Evolutionary conservation across 2,888 invertebrate species (phyloP).

Genomic region (Trachelus stipa): DNA sequence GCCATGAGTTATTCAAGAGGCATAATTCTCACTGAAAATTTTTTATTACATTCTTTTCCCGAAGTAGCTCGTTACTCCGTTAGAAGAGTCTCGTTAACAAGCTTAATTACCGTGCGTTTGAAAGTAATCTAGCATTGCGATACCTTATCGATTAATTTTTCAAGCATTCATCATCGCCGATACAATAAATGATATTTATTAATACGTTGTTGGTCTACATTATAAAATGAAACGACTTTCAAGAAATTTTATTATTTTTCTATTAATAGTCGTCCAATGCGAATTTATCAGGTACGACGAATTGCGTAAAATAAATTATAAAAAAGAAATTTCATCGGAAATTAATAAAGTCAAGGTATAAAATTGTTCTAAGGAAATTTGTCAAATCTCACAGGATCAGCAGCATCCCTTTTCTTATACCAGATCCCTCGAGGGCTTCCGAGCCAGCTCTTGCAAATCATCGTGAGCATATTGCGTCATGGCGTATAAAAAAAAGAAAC

Average conservation of each 20-base stretch:
- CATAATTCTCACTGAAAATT: not conserved
- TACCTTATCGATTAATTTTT: not conserved
- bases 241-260: not conserved
- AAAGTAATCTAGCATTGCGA: not conserved
- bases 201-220: no score
- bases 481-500: not conserved
- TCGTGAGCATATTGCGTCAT: not conserved
- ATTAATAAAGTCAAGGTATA: no score
- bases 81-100: not conserved
- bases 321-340: not conserved
- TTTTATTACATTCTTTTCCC: not conserved
- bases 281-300: not conserved
- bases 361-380: not conserved
- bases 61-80: not conserved
- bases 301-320: accelerated
- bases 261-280: not conserved
- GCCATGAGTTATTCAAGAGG: not conserved
- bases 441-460: not conserved
- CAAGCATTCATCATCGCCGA: not conserved
- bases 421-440: not conserved
- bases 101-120: not conserved
- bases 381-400: not conserved
- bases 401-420: not conserved
- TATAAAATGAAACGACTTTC: no score
- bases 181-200: not conserved